phyloP scores from a whole-genome alignment of 1,140 invertebrate species.

The Caenorhabditis briggsae region DNA sequence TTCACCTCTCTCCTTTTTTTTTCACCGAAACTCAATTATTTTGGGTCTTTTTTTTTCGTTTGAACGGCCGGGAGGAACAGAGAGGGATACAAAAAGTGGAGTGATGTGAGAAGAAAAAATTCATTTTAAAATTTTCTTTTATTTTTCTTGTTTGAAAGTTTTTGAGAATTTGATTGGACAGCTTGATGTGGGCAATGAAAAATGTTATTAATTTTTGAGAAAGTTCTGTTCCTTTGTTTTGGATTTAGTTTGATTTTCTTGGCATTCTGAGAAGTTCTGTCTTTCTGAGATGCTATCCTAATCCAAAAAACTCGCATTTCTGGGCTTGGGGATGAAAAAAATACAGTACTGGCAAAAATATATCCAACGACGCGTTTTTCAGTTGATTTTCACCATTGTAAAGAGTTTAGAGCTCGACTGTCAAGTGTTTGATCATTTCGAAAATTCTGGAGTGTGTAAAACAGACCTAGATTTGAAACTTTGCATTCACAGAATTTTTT shows the following conservation, averaged over 20 bases:
- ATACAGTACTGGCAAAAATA: too few relatives aligned
- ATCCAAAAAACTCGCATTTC: too few relatives aligned
- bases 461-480: too few relatives aligned
- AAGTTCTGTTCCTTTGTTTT: background rate
- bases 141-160: background rate
- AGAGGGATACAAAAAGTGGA: background rate
- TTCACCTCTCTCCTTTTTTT: background rate
- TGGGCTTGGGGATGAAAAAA: too few relatives aligned
- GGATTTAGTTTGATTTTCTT: background rate
- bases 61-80: conserved; percentile 1
- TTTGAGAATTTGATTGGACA: background rate
- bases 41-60: conserved; percentile 32
- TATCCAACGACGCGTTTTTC: too few relatives aligned
- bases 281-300: too few relatives aligned
- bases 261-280: too few relatives aligned
- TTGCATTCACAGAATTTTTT: too few relatives aligned
- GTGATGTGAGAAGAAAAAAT: background rate
- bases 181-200: background rate
- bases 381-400: too few relatives aligned
- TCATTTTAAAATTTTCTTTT: background rate
- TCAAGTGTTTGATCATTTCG: too few relatives aligned
- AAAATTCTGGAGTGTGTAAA: too few relatives aligned
- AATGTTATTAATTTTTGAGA: background rate
- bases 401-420: too few relatives aligned
- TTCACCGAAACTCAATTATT: conserved; percentile 41